Evolutionary conservation across 2,113 vertebrate species (phyloP), one percentile per base, ranked within the genome.

Genomic region (cattle (Bos taurus)): DNA sequence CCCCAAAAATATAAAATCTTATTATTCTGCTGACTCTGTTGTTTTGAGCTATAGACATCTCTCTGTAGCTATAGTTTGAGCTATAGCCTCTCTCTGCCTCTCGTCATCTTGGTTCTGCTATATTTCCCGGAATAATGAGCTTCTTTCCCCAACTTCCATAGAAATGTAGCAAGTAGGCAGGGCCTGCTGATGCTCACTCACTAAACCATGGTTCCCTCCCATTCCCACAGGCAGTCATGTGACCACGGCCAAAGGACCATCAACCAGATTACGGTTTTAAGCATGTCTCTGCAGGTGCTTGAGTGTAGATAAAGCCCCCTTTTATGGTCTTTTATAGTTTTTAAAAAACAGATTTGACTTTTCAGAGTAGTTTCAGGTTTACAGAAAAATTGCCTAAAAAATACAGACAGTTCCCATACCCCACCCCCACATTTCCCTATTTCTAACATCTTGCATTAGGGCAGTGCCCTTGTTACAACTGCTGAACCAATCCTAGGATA

Each of bases 141-240:
- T 17, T 6, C 28, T 10, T 36, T 26, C 14, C 43, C 23, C 17
- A 1, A 50, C 30, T 57, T 17, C 43, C 19, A 17, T 21, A 23
- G 54, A 11, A 3, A 43, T 2, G 1, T 5, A 25, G 21, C 13
- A 28, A 59, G 7, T 10, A 40, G 71, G 74, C 57, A 17, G 57
- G 15, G 36, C 52, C 50, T 5, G 13, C 26, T 0, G 7, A 36
- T 16, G 52, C 71, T n/a, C 11, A 54, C 17, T 67, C 56, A 5
- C 33, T 3, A 19, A 26, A 36, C 36, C 30, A 33, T 62, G 30
- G 52, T 25, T 43, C 19, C 48, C 26, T 33, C 5, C 9, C 88
- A 7, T 36, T 26, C 43, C 26, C 2, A 2, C 1, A 5, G 33
- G 46, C 30, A 62, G 25, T 2, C 2, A 7, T 3, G 14, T 12